A percentile compares a stretch with the other conserved stretches of the same genome.
These are phyloP conservation scores for Alviniconcha marisindica DNA, from an alignment of 1,140 invertebrate species.

Conservation along the genomic window DNA sequence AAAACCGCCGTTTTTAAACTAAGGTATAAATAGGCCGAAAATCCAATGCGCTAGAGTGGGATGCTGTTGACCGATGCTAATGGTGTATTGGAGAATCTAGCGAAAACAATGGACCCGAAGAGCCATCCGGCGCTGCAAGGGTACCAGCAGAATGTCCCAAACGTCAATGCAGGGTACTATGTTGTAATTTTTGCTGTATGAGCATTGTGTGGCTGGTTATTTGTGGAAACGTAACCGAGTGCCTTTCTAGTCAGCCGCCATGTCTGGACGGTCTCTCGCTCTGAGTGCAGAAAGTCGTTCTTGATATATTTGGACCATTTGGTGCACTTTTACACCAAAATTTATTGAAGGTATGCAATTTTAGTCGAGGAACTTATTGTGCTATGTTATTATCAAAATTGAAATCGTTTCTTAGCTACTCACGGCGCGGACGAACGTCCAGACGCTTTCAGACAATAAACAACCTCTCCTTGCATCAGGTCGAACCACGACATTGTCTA, in stretches of 20 bases:
- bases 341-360: too few relatives aligned
- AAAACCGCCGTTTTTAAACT: conserved; percentile 66
- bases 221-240: not conserved
- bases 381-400: conserved; percentile 2
- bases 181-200: conserved; percentile 66
- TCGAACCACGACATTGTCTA: not conserved
- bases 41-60: conserved; percentile 41
- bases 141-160: conserved; percentile 71
- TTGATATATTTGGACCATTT: too few relatives aligned
- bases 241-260: not conserved
- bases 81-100: conserved; percentile 69
- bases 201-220: conserved; percentile 7
- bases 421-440: not conserved
- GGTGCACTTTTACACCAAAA: too few relatives aligned
- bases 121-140: conserved; percentile 76
- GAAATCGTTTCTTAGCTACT: not conserved
- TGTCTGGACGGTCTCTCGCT: conserved; percentile 3
- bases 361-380: conserved; percentile 16
- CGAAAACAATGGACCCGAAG: conserved; percentile 73
- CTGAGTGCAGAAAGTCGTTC: too few relatives aligned
- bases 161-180: conserved; percentile 73
- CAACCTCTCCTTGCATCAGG: conserved; percentile 31
- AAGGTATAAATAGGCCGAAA: conserved; percentile 30
- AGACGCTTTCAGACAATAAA: conserved; percentile 33
- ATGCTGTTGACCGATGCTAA: conserved; percentile 65